Conservation (phyloP, 2,113 vertebrate species). For the Hippocampus guttulatus region DNA sequence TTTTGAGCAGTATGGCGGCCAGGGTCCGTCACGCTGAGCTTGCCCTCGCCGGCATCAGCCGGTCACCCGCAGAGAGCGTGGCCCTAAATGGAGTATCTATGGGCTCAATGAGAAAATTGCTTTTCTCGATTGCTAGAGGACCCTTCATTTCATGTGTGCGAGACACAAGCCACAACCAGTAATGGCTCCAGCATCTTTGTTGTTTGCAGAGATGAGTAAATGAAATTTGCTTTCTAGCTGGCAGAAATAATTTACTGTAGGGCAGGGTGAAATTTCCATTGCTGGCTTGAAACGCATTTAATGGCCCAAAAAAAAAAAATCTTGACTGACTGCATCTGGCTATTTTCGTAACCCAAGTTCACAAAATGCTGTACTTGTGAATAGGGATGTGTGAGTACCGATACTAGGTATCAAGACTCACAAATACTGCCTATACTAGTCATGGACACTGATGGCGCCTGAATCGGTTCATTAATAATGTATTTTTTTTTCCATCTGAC, state of each 20-base stretch:
- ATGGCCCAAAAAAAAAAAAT: background rate
- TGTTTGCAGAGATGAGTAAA: slow-evolving; percentile 65
- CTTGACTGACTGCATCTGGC: background rate
- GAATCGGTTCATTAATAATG: too few relatives aligned
- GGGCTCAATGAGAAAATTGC: slow-evolving; percentile 74
- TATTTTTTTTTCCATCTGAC: too few relatives aligned
- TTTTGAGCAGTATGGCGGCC: slow-evolving; percentile 33
- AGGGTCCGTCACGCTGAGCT: slow-evolving; percentile 59
- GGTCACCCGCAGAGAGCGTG: slow-evolving; percentile 58
- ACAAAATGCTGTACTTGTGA: background rate
- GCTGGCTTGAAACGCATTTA: slow-evolving; percentile 34
- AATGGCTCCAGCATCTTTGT: slow-evolving; percentile 67
- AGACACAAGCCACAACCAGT: slow-evolving; percentile 56
- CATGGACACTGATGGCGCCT: too few relatives aligned
- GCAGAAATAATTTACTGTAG: slow-evolving; percentile 59
- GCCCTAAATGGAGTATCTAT: slow-evolving; percentile 73
- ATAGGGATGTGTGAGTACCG: background rate
- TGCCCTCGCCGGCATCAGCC: slow-evolving; percentile 45
- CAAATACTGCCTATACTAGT: too few relatives aligned
- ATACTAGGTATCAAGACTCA: too few relatives aligned
- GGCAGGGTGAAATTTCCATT: slow-evolving; percentile 50
- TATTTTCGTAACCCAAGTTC: slow-evolving; percentile 9
- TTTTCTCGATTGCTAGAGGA: slow-evolving; percentile 72
- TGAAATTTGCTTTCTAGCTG: slow-evolving; percentile 60
- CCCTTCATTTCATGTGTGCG: slow-evolving; percentile 68